phyloP scores from a whole-genome alignment of 2,888 invertebrate genomes.

The Neuroscelio doddi region DNA sequence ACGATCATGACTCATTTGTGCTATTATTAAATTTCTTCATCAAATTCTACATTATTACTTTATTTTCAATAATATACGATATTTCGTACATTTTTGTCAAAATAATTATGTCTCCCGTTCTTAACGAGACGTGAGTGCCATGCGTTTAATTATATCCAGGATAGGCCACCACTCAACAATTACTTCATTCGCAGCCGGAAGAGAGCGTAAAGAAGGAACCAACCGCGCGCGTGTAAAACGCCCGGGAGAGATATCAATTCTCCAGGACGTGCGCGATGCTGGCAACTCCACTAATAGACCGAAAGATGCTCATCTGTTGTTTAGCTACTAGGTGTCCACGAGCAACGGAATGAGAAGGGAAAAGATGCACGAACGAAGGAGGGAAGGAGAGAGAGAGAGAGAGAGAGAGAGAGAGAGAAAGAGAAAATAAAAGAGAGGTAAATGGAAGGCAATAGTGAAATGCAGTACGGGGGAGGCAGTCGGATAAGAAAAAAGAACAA shows the following conservation, averaged over 20 bases:
- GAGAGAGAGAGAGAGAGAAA: slow-evolving; percentile 23
- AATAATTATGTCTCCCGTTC: not conserved
- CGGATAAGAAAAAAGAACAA: slow-evolving; percentile 40
- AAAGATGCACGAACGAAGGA: slow-evolving; percentile 36
- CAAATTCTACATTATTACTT: too few species aligned
- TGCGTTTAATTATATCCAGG: slow-evolving; percentile 47
- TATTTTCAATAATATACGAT: too few species aligned
- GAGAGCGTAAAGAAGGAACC: slow-evolving; percentile 40
- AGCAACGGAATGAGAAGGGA: slow-evolving; percentile 18
- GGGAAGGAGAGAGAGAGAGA: slow-evolving; percentile 37
- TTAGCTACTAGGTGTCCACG: slow-evolving; percentile 51
- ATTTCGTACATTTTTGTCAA: not conserved
- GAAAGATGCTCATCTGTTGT: slow-evolving; percentile 61
- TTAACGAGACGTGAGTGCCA: slow-evolving; percentile 16
- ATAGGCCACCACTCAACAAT: slow-evolving; percentile 46
- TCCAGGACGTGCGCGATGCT: slow-evolving; percentile 54
- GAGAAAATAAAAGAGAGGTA: too few species aligned
- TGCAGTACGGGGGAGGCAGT: slow-evolving; percentile 35
- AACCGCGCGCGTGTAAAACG: slow-evolving; percentile 46
- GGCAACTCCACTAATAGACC: slow-evolving; percentile 70
- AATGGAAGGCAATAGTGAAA: slow-evolving; percentile 20
- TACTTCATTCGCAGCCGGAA: slow-evolving; percentile 46
- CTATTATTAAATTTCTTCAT: too few species aligned
- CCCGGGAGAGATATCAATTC: slow-evolving; percentile 66
- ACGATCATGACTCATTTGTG: too few species aligned